A percentile compares a stretch with the other conserved stretches of the same genome.
These are phyloP conservation scores for Tricholauxania praeusta DNA, from an alignment of 2,888 invertebrate genomes.

Conservation along the genomic window DNA sequence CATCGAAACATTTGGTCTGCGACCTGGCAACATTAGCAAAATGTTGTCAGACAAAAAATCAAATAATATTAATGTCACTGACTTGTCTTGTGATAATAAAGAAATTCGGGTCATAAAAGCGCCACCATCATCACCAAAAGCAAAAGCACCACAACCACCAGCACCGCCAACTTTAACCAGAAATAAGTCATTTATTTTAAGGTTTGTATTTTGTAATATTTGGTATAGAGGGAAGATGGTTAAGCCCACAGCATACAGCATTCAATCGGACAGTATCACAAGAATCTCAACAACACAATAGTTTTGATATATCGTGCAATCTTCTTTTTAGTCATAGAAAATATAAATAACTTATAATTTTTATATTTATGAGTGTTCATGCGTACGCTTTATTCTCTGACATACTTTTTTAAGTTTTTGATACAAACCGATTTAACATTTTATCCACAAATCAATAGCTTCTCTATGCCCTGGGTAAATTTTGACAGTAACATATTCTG, in stretches of 20 bases:
- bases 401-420: too few relatives aligned
- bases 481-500: too few relatives aligned
- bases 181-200: slow-evolving; percentile 54
- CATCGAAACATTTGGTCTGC: slow-evolving; percentile 44
- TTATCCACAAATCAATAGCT: too few relatives aligned
- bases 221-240: background rate
- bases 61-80: slow-evolving; percentile 38
- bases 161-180: slow-evolving; percentile 45
- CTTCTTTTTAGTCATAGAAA: too few relatives aligned
- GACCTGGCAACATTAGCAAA: slow-evolving; percentile 24
- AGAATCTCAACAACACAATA: background rate
- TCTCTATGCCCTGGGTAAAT: too few relatives aligned
- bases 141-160: background rate
- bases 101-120: slow-evolving; percentile 54
- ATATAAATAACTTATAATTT: too few relatives aligned
- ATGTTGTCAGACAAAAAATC: background rate
- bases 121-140: slow-evolving; percentile 35
- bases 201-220: slow-evolving; percentile 54
- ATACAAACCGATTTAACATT: too few relatives aligned
- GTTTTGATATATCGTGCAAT: background rate
- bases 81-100: slow-evolving; percentile 45
- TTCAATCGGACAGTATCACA: slow-evolving; percentile 45
- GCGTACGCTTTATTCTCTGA: too few relatives aligned
- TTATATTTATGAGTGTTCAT: too few relatives aligned
- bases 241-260: slow-evolving; percentile 6